Base-by-base conservation (phyloP, 2,888 invertebrate species). In the Eumacrocentrus americanus region DNA sequence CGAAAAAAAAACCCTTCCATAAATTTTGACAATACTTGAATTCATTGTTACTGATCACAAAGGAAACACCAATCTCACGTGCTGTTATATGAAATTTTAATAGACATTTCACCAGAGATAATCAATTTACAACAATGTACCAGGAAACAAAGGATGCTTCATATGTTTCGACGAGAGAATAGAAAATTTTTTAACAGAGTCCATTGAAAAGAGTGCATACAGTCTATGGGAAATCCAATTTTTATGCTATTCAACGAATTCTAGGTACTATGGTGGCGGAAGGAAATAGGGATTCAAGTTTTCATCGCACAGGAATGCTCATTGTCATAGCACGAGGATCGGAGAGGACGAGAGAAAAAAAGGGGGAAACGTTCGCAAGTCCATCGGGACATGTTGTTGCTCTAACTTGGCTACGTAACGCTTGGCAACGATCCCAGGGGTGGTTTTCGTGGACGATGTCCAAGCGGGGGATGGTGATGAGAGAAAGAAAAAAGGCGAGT, bases 361-460 rank as follows among this genome's bases (percentile, higher is more conserved):
- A n/a, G n/a, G n/a, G n/a, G n/a, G n/a, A n/a, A n/a, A n/a, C n/a
- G n/a, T n/a, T 6, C 46, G 9, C 20, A 37, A 35, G 50, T 23
- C 44, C 35, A 58, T 58, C 16, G 52, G 58, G 44, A 54, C 38
- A 48, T 29, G 54, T 54, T 52, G 44, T 51, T 44, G 42, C 18
- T 47, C 46, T 40, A 37, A 52, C 48, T 60, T 54, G 54, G 54
- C 59, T 46, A 47, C 48, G 35, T 35, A 48, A 47, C 48, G 14
- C 47, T 60, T 60, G 59, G 59, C 59, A 54, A 11, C 47, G 22
- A 18, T 60, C 59, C 59, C 59, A 48, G 18, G 16, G 23, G 16
- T 38, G 54, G 37, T 54, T 22, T 58, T 12, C 40, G 22, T 48
- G 54, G 48, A 25, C 25, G 18, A 40, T 54, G 40, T 52, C 52